phyloP scores from a whole-genome alignment of 1,140 invertebrate genomes.

The Panulirus ornatus region DNA sequence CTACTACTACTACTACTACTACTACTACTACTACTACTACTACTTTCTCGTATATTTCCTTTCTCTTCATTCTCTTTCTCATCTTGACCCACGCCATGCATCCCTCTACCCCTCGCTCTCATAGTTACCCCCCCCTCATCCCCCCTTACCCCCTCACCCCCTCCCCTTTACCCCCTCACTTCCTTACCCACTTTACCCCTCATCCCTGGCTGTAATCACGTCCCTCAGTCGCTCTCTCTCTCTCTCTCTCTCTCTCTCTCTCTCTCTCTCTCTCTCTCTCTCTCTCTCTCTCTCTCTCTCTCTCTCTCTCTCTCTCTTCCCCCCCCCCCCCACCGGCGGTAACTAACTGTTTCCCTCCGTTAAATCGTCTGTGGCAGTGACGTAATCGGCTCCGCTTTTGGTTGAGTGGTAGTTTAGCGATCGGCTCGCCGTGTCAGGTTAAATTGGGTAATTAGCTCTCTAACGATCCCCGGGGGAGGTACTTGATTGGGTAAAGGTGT shows the following conservation, averaged over 20 bases:
- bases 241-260: not conserved
- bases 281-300: not conserved
- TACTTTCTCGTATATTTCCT: not conserved
- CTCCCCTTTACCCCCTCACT: not conserved
- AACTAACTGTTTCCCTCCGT: not conserved
- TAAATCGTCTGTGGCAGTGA: not conserved
- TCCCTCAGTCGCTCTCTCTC: too few relatives aligned
- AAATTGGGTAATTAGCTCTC: not conserved
- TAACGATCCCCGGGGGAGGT: not conserved
- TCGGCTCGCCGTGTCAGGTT: not conserved
- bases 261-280: not conserved
- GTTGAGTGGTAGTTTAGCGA: not conserved
- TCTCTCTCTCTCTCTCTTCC: not conserved
- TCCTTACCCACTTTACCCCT: not conserved
- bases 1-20: slow-evolving; percentile 9
- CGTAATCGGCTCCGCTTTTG: not conserved
- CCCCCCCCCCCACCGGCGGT: too few relatives aligned
- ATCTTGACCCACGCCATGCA: not conserved
- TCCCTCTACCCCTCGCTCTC: slow-evolving; percentile 18
- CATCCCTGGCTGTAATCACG: not conserved
- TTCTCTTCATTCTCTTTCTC: not conserved
- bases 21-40: slow-evolving; percentile 9
- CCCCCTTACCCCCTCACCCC: not conserved
- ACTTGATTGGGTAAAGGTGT: not conserved
- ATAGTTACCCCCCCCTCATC: not conserved